Evolutionary conservation across 2,888 invertebrate species (phyloP), one percentile per base, ranked within the genome.

Genomic region (Sthenelais limicola): DNA sequence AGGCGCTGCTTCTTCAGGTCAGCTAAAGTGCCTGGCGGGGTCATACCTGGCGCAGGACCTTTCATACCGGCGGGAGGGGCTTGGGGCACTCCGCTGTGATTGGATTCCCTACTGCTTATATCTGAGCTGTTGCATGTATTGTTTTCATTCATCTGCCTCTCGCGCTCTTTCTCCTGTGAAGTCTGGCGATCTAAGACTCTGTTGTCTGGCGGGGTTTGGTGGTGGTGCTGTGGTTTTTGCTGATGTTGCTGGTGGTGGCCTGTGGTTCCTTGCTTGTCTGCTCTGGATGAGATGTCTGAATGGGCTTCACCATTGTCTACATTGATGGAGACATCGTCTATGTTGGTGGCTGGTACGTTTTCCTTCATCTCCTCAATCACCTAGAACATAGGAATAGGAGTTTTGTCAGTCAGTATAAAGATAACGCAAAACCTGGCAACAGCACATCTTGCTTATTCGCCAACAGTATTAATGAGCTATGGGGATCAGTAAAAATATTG

Each of bases 1-100:
- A 84, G 79, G 18, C 97, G 91, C 86, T 96, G 95, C 88, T 96
- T 96, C 90, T 97, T 97, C 87, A 97, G 90, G 89, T 97, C 96
- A 70, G 96, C 93, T 81, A 97, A 91, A 68, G 96, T 96, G 81
- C 93, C 92, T 82, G 75, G 74, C 0, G 74, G 72, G 7, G 77
- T 35, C 18, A 32, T 18, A 1, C 49, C 24, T 1, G 49, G 24
- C 30, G 43, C 32, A 5, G 48, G 47, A 43, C 58, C 32, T 7
- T 15, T 30, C 18, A 21, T 30, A 12, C 33, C 58, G 51, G 58
- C 7, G 7, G 56, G 56, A 4, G 5, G n/a, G 21, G 66, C 9
- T 24, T 30, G 15, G 43, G 43, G 43, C n/a, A n/a, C n/a, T n/a
- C n/a, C n/a, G n/a, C n/a, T n/a, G n/a, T n/a, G n/a, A n/a, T n/a